phyloP scores from a whole-genome alignment of 1,140 invertebrate genomes.

The Drosophila lowei region DNA sequence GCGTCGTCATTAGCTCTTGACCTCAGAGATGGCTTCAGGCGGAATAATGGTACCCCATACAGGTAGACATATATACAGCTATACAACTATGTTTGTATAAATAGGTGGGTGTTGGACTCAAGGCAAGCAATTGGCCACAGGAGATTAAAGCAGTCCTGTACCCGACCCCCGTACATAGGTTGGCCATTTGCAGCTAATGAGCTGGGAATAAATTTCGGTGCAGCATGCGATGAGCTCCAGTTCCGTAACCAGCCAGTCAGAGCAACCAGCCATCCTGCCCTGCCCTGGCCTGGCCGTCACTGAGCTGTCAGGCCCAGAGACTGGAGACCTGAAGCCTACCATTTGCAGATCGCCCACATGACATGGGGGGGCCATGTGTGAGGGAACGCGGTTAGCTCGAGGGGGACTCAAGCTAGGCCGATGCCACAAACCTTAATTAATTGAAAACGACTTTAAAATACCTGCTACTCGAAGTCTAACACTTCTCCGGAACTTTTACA shows the following conservation, averaged over 20 bases:
- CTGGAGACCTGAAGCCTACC: too few relatives aligned
- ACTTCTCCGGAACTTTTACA: too few relatives aligned
- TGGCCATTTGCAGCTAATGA: conserved; percentile 53
- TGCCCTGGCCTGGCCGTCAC: background rate
- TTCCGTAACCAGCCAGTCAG: background rate
- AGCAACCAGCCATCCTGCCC: background rate
- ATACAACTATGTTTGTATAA: background rate
- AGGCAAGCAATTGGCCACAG: background rate
- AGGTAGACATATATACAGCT: background rate
- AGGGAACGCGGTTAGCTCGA: too few relatives aligned
- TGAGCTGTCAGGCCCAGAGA: conserved; percentile 26
- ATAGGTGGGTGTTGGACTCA: background rate
- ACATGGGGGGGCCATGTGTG: too few relatives aligned
- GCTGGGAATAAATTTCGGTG: conserved; percentile 32
- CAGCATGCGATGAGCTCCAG: background rate
- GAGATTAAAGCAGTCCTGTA: conserved; percentile 6
- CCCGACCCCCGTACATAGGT: conserved; percentile 9
- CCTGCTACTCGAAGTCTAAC: too few relatives aligned
- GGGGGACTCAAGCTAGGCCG: too few relatives aligned
- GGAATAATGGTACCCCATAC: background rate
- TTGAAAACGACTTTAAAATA: too few relatives aligned
- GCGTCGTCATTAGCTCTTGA: conserved; percentile 9
- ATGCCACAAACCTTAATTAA: too few relatives aligned
- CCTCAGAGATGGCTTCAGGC: background rate
- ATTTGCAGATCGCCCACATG: too few relatives aligned